Conservation (phyloP, 2,797 vertebrate genomes). For the Sparidentex hasta region DNA sequence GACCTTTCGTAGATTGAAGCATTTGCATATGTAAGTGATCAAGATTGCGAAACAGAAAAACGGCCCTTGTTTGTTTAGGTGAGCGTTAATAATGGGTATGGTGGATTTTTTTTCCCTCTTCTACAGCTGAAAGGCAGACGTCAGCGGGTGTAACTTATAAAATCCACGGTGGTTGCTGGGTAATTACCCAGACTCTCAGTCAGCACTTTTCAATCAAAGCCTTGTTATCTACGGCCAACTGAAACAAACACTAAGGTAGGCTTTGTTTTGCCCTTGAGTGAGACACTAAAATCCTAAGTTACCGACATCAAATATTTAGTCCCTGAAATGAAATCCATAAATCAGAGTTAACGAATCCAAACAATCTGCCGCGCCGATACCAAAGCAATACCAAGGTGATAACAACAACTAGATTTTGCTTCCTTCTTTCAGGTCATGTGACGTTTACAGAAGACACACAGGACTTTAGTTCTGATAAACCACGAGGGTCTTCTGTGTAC, state of each 20-base stretch:
- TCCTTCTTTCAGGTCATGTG: constrained; percentile 5
- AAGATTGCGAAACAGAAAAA: constrained; percentile 27
- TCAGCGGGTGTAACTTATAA: constrained; percentile 79
- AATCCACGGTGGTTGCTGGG: constrained; percentile 78
- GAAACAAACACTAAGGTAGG: constrained; percentile 68
- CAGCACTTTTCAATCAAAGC: constrained; percentile 85
- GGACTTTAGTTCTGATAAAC: constrained; percentile 17
- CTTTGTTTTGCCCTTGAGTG: constrained; percentile 65
- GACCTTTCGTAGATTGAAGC: constrained; percentile 19
- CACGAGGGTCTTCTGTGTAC: background rate
- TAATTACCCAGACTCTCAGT: constrained; percentile 82
- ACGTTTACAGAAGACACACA: constrained; percentile 5
- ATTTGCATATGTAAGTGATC: constrained; percentile 23
- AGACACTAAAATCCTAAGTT: constrained; percentile 58
- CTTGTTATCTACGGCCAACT: constrained; percentile 77
- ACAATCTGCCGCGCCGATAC: constrained; percentile 20
- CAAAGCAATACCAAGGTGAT: constrained; percentile 7
- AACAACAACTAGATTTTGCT: constrained; percentile 28
- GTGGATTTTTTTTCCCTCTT: constrained; percentile 22
- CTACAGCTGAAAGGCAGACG: constrained; percentile 59
- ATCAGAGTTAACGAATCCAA: constrained; percentile 50
- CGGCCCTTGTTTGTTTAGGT: constrained; percentile 31
- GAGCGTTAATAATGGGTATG: constrained; percentile 48
- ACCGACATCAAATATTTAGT: constrained; percentile 62
- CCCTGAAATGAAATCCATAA: constrained; percentile 56